phyloP scores from a whole-genome alignment of 2,888 invertebrate genomes.

The Oithona nana region DNA sequence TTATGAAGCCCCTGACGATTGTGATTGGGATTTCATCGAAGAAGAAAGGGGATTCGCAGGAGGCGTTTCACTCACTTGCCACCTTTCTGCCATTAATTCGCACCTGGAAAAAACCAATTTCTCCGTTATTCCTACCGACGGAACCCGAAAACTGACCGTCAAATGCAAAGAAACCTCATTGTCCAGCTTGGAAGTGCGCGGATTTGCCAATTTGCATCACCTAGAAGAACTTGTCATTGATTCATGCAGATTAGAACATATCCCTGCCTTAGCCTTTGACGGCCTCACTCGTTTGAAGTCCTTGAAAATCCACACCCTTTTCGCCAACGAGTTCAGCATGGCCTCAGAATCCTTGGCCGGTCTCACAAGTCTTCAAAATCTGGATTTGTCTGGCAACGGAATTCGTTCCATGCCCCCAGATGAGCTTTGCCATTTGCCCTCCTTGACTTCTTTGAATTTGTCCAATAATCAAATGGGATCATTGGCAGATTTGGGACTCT shows the following conservation, averaged over 20 bases:
- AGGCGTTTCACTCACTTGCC: conserved; percentile 41
- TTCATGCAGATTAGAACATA: conserved; percentile 51
- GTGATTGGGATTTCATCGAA: neutral
- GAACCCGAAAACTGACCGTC: conserved; percentile 51
- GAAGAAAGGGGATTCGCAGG: neutral
- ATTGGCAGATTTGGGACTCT: neutral
- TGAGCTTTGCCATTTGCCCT: conserved; percentile 6
- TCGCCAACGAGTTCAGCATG: neutral
- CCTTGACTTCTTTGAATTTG: conserved; percentile 7
- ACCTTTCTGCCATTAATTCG: conserved; percentile 63
- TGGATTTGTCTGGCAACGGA: conserved; percentile 31
- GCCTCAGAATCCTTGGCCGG: conserved; percentile 54
- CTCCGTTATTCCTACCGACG: conserved; percentile 61
- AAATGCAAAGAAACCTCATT: conserved; percentile 59
- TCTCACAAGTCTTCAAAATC: conserved; percentile 47
- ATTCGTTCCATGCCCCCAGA: conserved; percentile 2
- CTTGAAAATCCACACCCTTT: conserved; percentile 29
- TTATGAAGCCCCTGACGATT: conserved; percentile 3
- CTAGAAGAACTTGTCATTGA: conserved; percentile 43
- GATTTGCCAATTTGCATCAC: conserved; percentile 66
- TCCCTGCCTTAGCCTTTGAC: conserved; percentile 50
- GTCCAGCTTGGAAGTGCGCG: conserved; percentile 58
- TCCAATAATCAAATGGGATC: conserved; percentile 21
- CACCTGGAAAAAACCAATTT: conserved; percentile 73
- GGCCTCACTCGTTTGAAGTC: conserved; percentile 48